A percentile compares a stretch with the other conserved stretches of the same genome.
Conservation (phyloP, 2,113 vertebrate species). For the Gymnocephalus cernua region DNA sequence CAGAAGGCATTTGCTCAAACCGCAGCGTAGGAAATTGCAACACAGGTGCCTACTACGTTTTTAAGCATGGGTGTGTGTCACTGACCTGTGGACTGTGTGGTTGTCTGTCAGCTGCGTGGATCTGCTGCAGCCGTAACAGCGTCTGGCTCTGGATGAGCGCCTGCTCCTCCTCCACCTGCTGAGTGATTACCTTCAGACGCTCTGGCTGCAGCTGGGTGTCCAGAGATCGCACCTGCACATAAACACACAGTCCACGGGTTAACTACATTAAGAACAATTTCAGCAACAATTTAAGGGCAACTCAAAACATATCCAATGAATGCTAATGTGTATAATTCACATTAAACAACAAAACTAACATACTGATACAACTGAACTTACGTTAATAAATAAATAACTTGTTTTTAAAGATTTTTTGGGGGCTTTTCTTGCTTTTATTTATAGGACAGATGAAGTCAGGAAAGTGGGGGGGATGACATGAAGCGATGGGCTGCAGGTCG, state of each 20-base stretch:
- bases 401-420: too few relatives aligned
- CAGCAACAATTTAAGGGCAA: neutral
- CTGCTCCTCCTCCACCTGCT: constrained; percentile 97
- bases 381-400: neutral
- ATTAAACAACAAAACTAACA: neutral
- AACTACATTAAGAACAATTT: neutral
- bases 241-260: neutral
- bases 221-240: constrained; percentile 90
- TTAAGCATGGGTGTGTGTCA: neutral
- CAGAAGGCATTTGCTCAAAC: neutral
- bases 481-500: too few relatives aligned
- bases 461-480: too few relatives aligned
- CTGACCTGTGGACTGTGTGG: constrained; percentile 89
- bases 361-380: neutral
- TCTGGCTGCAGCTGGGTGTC: constrained; percentile 97
- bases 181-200: constrained; percentile 97
- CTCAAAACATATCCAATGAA: neutral
- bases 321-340: neutral
- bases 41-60: neutral
- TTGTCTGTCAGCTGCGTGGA: constrained; percentile 87
- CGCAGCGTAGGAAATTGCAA: neutral
- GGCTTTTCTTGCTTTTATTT: too few relatives aligned
- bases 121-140: constrained; percentile 87
- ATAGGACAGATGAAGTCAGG: too few relatives aligned
- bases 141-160: constrained; percentile 89